Evolutionary conservation across 2,113 vertebrate genomes (phyloP), one percentile per base, ranked within the genome.

Genomic region (Hipposideros armiger): DNA sequence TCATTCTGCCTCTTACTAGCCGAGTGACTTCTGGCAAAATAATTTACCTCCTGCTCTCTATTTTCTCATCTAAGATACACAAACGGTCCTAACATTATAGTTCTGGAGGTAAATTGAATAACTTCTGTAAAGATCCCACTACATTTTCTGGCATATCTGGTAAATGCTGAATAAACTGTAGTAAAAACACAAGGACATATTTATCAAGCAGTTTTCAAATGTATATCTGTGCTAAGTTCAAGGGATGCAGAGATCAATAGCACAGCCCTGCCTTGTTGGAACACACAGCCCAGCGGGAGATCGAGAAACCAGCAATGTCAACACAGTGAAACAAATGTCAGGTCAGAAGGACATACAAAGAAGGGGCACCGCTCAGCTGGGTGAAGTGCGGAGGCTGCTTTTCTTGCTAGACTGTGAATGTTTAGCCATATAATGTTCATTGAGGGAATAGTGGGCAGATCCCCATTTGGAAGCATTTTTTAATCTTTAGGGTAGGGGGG

Each of bases 161-260:
- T 64, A 60, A 67, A 15, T 87, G 82, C 69, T 87, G 40, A 89
- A 70, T 87, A 82, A 84, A 78, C 54, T 94, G 40, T 15, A 66
- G 40, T 56, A 81, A 50, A 76, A 66, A 50, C 15, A 47, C 3
- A 60, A 62, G 28, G 47, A 32, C 56, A 82, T 58, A 60, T 81
- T 74, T 73, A 80, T 80, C 19, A 56, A 40, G 58, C 4, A 81
- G 26, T 28, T 86, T 94, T 88, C 42, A 16, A 64, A n/a, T 86
- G 26, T 92, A 15, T 42, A 45, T 72, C 47, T 91, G 28, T 90
- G 78, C 90, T 64, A 62, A 76, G 47, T 67, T 58, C 60, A 84
- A 77, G 66, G 16, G 42, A 36, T 20, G 15, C 22, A 72, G 74
- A 72, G 5, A 70, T 72, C 20, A 32, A 70, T 2, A 95, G 50